Base-by-base conservation (phyloP, 2,797 vertebrate species). In the Coracias cyanogaster region DNA sequence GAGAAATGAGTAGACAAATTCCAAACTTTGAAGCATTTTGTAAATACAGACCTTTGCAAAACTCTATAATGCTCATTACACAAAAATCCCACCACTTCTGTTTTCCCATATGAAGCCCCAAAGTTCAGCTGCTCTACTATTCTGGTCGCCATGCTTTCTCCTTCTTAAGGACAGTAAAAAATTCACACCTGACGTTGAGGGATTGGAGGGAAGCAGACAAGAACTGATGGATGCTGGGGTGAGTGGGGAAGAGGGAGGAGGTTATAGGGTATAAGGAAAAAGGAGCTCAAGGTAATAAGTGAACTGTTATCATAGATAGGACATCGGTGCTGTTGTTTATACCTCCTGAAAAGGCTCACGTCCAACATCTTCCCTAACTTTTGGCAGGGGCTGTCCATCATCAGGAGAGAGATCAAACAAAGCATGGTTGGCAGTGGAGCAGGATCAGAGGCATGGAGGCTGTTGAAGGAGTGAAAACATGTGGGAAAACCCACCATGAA, bases 21-120 rank as follows among this genome's bases (percentile, higher is more conserved):
- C 15, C 9, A 54, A 28, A 82, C 41, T 58, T 62, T 49, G 37
- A 85, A 81, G 26, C 29, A 57, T 45, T 62, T 71, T 72, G 37
- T 66, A 83, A 83, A 74, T 43, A 33, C 21, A 66, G 39, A 76
- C 13, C 12, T 64, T 43, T 64, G 24, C 25, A 20, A 18, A n/a
- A 31, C 54, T 74, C 29, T 58, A 12, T 17, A 69, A 17, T 7
- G 33, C 10, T 71, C n/a, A 17, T 15, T 48, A 46, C 29, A 57
- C 14, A 55, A 7, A 41, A 11, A 24, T 6, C 4, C 2, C 2
- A 1, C 4, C 31, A 58, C 22, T 4, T 35, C 14, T 37, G 0
- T 54, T 76, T 73, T 81, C 41, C 28, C n/a, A 29, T 65, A 61
- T 25, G 65, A 80, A 71, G 37, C 22, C n/a, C 24, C 48, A 39